Conservation (phyloP, 2,797 vertebrate species). For the Staurois parvus region DNA sequence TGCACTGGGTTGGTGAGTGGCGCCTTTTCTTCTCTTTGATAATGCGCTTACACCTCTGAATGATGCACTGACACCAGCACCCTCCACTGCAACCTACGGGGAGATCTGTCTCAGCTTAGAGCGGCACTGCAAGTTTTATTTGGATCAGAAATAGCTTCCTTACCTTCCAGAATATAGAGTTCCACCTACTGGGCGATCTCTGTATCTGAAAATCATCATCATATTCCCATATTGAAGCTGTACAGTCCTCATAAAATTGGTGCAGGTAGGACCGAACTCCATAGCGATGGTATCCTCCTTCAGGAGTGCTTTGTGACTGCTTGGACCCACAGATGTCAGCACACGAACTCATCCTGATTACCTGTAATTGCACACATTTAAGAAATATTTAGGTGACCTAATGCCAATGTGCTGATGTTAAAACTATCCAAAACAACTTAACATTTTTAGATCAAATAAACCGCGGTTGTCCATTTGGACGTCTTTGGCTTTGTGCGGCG, state of each 20-base stretch:
- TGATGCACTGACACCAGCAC: no score
- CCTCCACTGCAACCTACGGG: no score
- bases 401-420: background rate
- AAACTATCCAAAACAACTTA: no score
- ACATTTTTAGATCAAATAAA: no score
- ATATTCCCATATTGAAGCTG: slow-evolving; percentile 97
- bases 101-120: no score
- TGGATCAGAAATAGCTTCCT: background rate
- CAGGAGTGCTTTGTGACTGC: slow-evolving; percentile 74
- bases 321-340: slow-evolving; percentile 88
- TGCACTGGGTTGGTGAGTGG: no score
- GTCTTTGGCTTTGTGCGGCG: no score
- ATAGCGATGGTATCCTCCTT: slow-evolving; percentile 85
- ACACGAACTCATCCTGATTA: slow-evolving; percentile 91
- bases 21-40: no score
- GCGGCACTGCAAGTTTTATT: no score
- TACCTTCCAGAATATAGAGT: slow-evolving; percentile 98
- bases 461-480: no score
- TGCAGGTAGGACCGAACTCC: slow-evolving; percentile 98
- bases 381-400: background rate
- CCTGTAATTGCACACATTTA: slow-evolving; percentile 72
- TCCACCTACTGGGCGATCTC: slow-evolving; percentile 96
- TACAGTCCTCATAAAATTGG: slow-evolving; percentile 98
- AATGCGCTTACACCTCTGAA: no score
- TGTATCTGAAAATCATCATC: slow-evolving; percentile 99